phyloP scores from a whole-genome alignment of 2,888 invertebrate genomes.

The Malthinus seriepunctatus region DNA sequence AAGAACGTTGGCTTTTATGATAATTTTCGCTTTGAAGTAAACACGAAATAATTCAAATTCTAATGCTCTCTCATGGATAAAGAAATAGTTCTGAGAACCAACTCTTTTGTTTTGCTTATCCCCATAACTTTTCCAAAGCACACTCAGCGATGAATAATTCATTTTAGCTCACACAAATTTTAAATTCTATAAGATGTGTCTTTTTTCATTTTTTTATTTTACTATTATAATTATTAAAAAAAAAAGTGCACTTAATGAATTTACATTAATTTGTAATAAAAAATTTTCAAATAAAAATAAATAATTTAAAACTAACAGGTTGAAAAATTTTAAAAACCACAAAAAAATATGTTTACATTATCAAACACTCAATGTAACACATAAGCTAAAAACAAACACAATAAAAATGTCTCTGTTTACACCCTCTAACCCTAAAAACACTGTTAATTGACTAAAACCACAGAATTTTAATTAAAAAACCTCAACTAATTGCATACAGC shows the following conservation, averaged over 20 bases:
- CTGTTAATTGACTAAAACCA: slow-evolving; percentile 40
- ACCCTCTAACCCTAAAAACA: slow-evolving; percentile 23
- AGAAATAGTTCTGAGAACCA: too few relatives aligned
- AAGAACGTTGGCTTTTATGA: too few relatives aligned
- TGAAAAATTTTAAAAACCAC: background rate
- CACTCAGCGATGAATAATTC: slow-evolving; percentile 49
- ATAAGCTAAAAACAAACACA: slow-evolving; percentile 20
- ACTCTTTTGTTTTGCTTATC: too few relatives aligned
- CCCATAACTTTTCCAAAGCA: slow-evolving; percentile 45
- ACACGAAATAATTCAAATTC: too few relatives aligned
- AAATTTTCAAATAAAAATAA: too few relatives aligned
- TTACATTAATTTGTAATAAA: too few relatives aligned
- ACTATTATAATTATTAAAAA: slow-evolving; percentile 12
- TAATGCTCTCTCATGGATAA: too few relatives aligned
- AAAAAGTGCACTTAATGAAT: slow-evolving; percentile 12
- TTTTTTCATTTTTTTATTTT: slow-evolving; percentile 3
- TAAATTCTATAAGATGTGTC: slow-evolving; percentile 41
- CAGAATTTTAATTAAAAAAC: slow-evolving; percentile 44
- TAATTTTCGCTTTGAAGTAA: too few relatives aligned
- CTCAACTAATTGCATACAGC: slow-evolving; percentile 39
- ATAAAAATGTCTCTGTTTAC: slow-evolving; percentile 23
- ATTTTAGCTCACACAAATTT: slow-evolving; percentile 55
- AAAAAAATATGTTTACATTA: slow-evolving; percentile 18
- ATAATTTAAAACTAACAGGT: too few relatives aligned
- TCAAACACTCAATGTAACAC: slow-evolving; percentile 15